Evolutionary conservation across 1,140 invertebrate genomes (phyloP).

Genomic region (Rhagoletis pomonella): DNA sequence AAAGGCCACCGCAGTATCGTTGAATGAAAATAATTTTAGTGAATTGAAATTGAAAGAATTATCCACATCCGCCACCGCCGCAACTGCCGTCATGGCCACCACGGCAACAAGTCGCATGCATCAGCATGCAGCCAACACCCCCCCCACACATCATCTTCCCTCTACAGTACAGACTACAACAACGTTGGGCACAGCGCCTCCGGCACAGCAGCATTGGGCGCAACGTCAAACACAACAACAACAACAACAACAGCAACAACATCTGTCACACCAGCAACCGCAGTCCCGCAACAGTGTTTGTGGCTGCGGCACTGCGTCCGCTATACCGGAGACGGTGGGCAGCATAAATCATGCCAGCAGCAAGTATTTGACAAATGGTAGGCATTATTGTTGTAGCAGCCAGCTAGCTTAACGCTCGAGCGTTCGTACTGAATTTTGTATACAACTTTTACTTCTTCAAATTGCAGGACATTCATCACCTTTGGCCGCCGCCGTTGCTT

Average conservation of each 20-base stretch:
- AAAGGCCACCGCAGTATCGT: conserved; percentile 69
- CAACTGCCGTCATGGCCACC: conserved; percentile 57
- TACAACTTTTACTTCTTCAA: background rate
- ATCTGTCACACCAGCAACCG: conserved; percentile 58
- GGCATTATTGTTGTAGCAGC: conserved; percentile 14
- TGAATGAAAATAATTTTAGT: conserved; percentile 66
- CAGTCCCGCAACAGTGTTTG: conserved; percentile 63
- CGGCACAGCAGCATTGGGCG: background rate
- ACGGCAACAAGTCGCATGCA: conserved; percentile 48
- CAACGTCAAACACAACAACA: conserved; percentile 37
- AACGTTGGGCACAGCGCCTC: background rate
- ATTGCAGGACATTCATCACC: conserved; percentile 68
- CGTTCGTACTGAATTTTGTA: background rate
- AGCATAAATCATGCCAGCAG: conserved; percentile 59
- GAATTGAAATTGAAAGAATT: conserved; percentile 66
- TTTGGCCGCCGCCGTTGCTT: conserved; percentile 67
- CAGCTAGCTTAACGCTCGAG: background rate
- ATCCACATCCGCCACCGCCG: conserved; percentile 58
- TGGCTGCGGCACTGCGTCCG: conserved; percentile 63
- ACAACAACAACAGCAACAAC: conserved; percentile 55
- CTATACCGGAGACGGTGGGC: conserved; percentile 59
- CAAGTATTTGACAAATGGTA: conserved; percentile 68
- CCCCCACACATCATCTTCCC: conserved; percentile 37
- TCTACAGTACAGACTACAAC: conserved; percentile 46
- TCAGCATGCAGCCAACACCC: conserved; percentile 21